Conservation (phyloP, 2,797 vertebrate species). For the Kryptopterus vitreolus region DNA sequence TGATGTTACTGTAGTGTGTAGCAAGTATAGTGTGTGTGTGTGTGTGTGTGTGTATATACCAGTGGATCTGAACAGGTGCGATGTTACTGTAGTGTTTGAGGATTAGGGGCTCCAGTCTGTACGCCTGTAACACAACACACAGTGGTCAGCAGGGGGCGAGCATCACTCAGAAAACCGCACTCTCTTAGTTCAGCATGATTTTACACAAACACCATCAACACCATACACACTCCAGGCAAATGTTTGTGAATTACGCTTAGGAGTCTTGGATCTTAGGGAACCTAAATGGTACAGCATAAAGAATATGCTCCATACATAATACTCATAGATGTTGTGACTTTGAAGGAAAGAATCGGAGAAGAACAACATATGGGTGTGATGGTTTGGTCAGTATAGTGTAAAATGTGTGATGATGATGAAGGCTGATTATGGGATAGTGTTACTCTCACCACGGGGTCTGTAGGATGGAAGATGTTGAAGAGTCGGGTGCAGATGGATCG, state of each 20-base stretch:
- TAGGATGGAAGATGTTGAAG: constrained; percentile 94
- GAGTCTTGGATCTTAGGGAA: background rate
- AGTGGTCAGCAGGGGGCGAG: background rate
- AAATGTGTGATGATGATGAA: background rate
- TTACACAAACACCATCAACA: too few relatives aligned
- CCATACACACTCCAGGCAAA: too few relatives aligned
- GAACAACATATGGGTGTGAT: background rate
- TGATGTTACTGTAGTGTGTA: too few relatives aligned
- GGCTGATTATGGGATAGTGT: background rate
- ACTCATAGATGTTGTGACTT: background rate
- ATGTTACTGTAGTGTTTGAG: constrained; percentile 95
- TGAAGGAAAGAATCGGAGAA: background rate
- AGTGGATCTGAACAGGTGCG: constrained; percentile 91
- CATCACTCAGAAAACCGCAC: background rate
- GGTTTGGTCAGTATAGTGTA: background rate
- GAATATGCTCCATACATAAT: background rate
- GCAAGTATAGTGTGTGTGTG: too few relatives aligned
- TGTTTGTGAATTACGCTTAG: too few relatives aligned
- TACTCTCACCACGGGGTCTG: constrained; percentile 89
- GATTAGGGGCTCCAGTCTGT: constrained; percentile 91
- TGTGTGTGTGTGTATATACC: constrained; percentile 64
- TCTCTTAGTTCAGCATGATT: too few relatives aligned
- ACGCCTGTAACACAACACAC: constrained; percentile 75
- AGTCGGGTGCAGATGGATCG: constrained; percentile 88
- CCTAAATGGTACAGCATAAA: background rate